Percentiles rank a stretch among this genome's conserved stretches.
These are phyloP conservation scores for Sinella curviseta DNA, from an alignment of 1,140 invertebrate genomes.

Conservation along the genomic window DNA sequence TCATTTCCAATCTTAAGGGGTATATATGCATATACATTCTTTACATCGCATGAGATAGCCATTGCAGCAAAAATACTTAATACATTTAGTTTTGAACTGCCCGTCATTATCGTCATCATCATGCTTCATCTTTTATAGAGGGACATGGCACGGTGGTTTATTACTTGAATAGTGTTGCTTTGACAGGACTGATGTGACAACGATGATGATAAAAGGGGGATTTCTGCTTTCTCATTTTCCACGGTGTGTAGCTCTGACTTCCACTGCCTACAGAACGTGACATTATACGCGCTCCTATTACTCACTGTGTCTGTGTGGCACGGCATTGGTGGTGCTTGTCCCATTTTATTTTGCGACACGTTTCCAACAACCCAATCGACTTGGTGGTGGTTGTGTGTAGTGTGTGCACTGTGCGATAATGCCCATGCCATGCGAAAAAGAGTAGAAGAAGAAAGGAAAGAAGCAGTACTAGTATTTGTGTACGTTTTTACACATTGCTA, in stretches of 20 bases:
- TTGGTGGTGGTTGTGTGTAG: not conserved
- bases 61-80: too few relatives aligned
- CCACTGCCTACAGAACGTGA: not conserved
- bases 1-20: too few relatives aligned
- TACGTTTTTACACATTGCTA: too few relatives aligned
- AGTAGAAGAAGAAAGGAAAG: too few relatives aligned
- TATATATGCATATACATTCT: too few relatives aligned
- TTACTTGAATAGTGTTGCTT: not conserved
- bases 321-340: not conserved
- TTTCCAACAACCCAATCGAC: not conserved
- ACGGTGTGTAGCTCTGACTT: not conserved
- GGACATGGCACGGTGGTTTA: not conserved
- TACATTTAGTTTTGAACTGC: not conserved
- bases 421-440: not conserved
- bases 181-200: slow-evolving; percentile 15
- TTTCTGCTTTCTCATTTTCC: not conserved
- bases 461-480: too few relatives aligned
- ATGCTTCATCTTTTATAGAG: not conserved
- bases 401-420: too few relatives aligned
- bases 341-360: not conserved
- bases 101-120: not conserved
- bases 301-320: not conserved
- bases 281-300: not conserved
- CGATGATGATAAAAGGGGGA: slow-evolving; percentile 13
- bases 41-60: too few relatives aligned